Base-by-base conservation (phyloP, 2,113 vertebrate genomes). In the Ia io region DNA sequence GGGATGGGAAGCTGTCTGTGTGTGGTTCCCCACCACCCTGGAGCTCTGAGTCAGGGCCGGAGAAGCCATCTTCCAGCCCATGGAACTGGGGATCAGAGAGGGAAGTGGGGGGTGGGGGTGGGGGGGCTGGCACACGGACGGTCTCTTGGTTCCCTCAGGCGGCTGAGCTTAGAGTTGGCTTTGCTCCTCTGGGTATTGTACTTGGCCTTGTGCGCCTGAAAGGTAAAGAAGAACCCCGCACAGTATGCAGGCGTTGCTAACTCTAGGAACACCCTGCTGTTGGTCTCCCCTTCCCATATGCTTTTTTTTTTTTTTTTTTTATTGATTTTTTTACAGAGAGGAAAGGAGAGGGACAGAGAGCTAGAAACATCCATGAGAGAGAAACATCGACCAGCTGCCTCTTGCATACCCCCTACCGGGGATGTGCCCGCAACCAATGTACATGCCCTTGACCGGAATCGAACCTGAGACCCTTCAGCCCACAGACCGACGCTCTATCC, bases 181-280 rank as follows among this genome's bases (percentile, higher is more conserved):
- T 12, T 47, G 44, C 14, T 37, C 51, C 25, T n/a, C 20, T 5
- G 23, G 23, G 30, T n/a, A 0, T 17, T 0, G 0, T 11, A 2
- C 53, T 9, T n/a, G 86, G 53, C 32, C 73, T 25, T 9, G 16
- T 4, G 35, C 49, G 37, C 71, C 7, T 6, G 5, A 16, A 47
- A 32, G 61, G 22, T 4, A 3, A 71, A 22, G 17, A 10, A 6
- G 40, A 18, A 12, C 8, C 42, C 7, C 37, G 10, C 14, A 2
- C 0, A 0, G 10, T 1, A 16, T 1, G 2, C 1, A 2, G 30
- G 71, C 69, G 0, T 9, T 0, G 2, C 32, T 65, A 1, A 3
- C 53, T 44, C 69, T 20, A 7, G 76, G n/a, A 37, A 5, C 6
- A 1, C 5, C 3, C 0, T 0, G 1, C 3, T 53, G 17, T 2